These are phyloP conservation scores for Cerastis rubricosa DNA, from an alignment of 2,888 invertebrate genomes.

Conservation along the genomic window DNA sequence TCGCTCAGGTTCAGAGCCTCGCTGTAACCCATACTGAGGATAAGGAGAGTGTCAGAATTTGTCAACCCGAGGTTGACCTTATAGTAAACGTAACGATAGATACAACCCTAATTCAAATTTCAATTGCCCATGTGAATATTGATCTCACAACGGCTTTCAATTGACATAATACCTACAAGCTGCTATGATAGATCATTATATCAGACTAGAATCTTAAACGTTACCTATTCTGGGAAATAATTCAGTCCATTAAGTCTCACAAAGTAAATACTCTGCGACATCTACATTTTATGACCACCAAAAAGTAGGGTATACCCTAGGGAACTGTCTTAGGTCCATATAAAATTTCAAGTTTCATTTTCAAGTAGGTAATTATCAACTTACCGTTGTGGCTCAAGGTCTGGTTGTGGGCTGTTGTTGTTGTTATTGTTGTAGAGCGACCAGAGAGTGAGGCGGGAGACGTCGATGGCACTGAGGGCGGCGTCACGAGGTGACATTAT, in stretches of 20 bases:
- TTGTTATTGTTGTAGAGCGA: slow-evolving; percentile 95
- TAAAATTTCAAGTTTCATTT: not conserved
- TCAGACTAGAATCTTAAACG: not conserved
- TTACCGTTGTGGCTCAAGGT: slow-evolving; percentile 87
- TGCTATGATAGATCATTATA: not conserved
- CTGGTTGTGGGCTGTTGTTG: slow-evolving; percentile 90
- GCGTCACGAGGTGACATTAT: slow-evolving; percentile 89
- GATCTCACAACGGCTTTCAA: not conserved
- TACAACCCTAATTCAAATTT: not conserved
- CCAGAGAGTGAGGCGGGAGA: slow-evolving; percentile 95
- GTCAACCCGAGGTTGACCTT: slow-evolving; percentile 45
- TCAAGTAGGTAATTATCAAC: slow-evolving; percentile 43
- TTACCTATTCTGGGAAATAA: not conserved
- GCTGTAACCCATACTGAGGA: slow-evolving; percentile 82
- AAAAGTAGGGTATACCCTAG: not conserved
- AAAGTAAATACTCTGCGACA: not conserved
- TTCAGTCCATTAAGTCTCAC: not conserved
- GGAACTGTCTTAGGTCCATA: slow-evolving; percentile 7
- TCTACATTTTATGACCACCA: not conserved
- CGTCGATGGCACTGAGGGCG: slow-evolving; percentile 93
- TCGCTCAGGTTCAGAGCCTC: slow-evolving; percentile 96
- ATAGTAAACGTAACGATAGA: not conserved
- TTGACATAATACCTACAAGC: not conserved
- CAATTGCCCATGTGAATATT: not conserved
- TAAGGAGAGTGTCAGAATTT: slow-evolving; percentile 56